Conservation (phyloP, 2,113 vertebrate genomes). For the Cryptotis parvus region DNA sequence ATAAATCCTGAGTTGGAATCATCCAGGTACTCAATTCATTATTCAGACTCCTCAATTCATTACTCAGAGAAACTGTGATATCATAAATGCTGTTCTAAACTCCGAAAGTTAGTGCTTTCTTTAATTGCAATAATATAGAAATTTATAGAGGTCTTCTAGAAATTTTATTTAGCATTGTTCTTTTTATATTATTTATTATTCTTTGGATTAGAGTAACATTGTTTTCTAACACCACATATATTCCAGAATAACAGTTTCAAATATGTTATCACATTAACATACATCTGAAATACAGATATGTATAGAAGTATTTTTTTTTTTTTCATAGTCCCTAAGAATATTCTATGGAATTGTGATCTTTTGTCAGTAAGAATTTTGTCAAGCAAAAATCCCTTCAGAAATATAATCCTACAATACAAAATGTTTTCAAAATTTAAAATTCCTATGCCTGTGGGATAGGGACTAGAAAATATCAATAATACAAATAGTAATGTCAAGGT, state of each 20-base stretch:
- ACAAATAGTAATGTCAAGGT: not conserved
- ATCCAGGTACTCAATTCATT: not conserved
- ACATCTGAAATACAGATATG: not conserved
- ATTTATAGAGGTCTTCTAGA: constrained; percentile 11
- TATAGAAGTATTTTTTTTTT: constrained; percentile 23
- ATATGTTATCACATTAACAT: not conserved
- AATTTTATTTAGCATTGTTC: not conserved
- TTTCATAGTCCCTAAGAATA: not conserved
- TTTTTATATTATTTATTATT: not conserved
- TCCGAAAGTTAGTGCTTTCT: not conserved
- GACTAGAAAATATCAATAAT: not conserved
- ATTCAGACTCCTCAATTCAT: not conserved
- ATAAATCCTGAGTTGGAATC: not conserved
- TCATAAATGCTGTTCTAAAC: constrained; percentile 25
- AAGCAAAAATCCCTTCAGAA: constrained; percentile 22
- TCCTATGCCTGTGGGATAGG: not conserved
- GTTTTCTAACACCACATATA: not conserved
- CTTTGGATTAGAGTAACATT: not conserved
- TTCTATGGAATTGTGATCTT: not conserved
- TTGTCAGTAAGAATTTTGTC: constrained; percentile 20
- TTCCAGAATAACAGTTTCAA: not conserved
- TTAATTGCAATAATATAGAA: not conserved
- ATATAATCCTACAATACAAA: not conserved
- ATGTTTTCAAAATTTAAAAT: not conserved
- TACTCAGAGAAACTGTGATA: not conserved